phyloP scores from a whole-genome alignment of 2,113 vertebrate species.

The Uria aalge region DNA sequence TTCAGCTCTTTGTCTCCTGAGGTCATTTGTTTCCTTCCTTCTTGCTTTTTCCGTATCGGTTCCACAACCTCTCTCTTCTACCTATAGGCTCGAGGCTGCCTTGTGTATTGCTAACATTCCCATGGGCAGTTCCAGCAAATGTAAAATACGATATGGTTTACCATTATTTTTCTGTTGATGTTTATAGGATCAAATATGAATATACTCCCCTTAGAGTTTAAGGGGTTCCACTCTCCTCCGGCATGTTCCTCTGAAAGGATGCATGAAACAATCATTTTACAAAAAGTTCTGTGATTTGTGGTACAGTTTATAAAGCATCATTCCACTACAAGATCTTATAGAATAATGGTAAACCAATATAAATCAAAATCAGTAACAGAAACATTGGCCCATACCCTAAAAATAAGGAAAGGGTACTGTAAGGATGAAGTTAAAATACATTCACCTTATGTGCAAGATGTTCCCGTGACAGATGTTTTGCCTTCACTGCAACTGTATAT shows the following conservation, averaged over 20 bases:
- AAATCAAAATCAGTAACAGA: not conserved
- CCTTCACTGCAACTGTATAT: not conserved
- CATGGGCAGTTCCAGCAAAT: not conserved
- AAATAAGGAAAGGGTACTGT: not conserved
- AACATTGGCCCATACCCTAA: not conserved
- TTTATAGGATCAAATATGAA: not conserved
- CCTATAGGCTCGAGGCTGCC: not conserved
- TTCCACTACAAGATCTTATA: not conserved
- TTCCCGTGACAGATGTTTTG: not conserved
- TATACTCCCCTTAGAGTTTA: not conserved
- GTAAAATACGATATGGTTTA: not conserved
- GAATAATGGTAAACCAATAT: not conserved
- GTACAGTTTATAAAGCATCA: not conserved
- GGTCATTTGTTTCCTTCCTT: not conserved
- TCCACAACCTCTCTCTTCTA: not conserved
- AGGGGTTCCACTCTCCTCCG: not conserved
- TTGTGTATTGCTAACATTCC: not conserved
- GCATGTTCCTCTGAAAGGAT: not conserved
- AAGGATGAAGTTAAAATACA: not conserved
- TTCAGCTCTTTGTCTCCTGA: not conserved
- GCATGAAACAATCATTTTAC: not conserved
- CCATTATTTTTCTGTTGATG: not conserved
- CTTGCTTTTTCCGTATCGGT: accelerated
- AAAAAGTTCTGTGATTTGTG: not conserved
- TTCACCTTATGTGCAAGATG: not conserved